Evolutionary conservation across 2,888 invertebrate species (phyloP).

Genomic region (Zaprionus obscuricornis): DNA sequence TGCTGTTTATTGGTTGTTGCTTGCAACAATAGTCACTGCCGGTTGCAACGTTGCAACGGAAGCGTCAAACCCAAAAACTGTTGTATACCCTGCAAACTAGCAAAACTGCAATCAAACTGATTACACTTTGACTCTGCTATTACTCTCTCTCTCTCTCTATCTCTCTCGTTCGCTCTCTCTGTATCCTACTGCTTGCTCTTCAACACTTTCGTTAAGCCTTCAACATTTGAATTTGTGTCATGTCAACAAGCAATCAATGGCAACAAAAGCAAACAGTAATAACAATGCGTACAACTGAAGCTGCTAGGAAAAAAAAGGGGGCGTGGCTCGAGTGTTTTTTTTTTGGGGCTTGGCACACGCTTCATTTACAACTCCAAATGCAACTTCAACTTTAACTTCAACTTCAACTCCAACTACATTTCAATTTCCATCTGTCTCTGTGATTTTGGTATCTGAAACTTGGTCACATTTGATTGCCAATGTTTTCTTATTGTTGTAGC

Average conservation of each 20-base stretch:
- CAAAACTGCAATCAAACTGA: neutral
- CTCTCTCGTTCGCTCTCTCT: neutral
- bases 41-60: constrained; percentile 13
- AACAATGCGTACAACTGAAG: constrained; percentile 6
- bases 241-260: constrained; percentile 38
- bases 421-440: constrained; percentile 8
- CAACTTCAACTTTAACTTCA: too few relatives aligned
- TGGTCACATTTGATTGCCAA: constrained; percentile 60
- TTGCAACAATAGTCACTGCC: constrained; percentile 37
- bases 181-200: constrained; percentile 3
- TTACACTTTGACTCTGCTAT: too few relatives aligned
- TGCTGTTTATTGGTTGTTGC: neutral
- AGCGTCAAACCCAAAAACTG: constrained; percentile 38
- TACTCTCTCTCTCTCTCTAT: neutral
- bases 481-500: constrained; percentile 29
- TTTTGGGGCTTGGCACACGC: constrained; percentile 39
- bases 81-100: constrained; percentile 19
- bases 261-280: constrained; percentile 22
- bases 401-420: too few relatives aligned
- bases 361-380: constrained; percentile 14
- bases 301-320: neutral
- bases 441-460: constrained; percentile 42
- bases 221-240: constrained; percentile 37
- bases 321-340: neutral
- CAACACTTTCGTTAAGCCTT: constrained; percentile 30